Conservation (phyloP, 2,888 invertebrate genomes). For the Ochropleura leucogaster region DNA sequence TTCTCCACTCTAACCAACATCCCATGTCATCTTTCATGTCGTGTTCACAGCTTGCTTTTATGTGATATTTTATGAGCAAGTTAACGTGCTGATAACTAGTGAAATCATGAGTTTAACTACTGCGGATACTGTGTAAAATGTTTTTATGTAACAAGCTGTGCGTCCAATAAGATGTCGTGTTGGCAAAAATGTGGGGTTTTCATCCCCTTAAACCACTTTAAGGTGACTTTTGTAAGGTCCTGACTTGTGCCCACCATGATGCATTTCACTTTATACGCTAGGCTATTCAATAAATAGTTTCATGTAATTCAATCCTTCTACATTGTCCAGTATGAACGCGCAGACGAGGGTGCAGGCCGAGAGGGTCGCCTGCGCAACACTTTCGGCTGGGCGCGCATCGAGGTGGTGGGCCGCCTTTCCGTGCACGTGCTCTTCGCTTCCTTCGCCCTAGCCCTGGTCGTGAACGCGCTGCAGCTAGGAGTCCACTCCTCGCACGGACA, state of each 20-base stretch:
- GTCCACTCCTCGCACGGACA: slow-evolving; percentile 91
- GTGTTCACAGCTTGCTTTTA: slow-evolving; percentile 32
- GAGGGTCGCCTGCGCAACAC: slow-evolving; percentile 96
- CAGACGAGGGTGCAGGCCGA: slow-evolving; percentile 87
- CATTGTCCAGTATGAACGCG: slow-evolving; percentile 82
- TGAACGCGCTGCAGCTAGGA: slow-evolving; percentile 95
- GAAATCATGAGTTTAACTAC: slow-evolving; percentile 28
- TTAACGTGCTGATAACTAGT: slow-evolving; percentile 21
- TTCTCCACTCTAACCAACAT: background rate
- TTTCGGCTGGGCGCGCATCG: slow-evolving; percentile 97
- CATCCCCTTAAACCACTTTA: background rate
- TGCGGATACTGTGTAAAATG: slow-evolving; percentile 5
- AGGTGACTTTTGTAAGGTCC: background rate
- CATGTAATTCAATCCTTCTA: background rate
- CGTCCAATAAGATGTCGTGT: background rate
- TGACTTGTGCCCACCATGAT: background rate
- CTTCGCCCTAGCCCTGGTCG: slow-evolving; percentile 94
- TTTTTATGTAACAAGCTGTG: background rate
- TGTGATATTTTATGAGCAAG: slow-evolving; percentile 40
- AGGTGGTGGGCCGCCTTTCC: slow-evolving; percentile 95
- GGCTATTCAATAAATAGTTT: background rate
- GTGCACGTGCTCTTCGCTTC: slow-evolving; percentile 96
- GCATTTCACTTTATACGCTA: background rate
- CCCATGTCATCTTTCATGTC: slow-evolving; percentile 9
- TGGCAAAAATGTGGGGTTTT: background rate